A percentile compares a stretch with the other conserved stretches of the same genome.
These are phyloP conservation scores for Stigmatopora argus DNA, from an alignment of 2,113 vertebrate genomes.

Conservation along the genomic window DNA sequence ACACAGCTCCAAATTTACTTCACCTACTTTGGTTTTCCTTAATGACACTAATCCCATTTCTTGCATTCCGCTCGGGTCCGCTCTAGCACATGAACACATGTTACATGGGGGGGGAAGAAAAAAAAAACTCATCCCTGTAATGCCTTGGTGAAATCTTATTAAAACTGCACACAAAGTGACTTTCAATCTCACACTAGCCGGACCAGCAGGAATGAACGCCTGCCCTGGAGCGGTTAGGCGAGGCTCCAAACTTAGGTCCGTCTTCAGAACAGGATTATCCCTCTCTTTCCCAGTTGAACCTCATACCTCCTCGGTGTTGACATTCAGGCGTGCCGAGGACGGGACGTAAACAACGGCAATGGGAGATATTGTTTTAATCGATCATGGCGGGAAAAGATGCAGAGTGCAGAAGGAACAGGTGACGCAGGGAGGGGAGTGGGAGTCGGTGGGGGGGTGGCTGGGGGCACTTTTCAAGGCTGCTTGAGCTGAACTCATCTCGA, in stretches of 20 bases:
- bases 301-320: constrained; percentile 58
- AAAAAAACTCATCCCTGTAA: constrained; percentile 66
- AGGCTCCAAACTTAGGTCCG: constrained; percentile 12
- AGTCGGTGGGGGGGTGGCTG: too few species aligned
- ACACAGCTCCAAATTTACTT: constrained; percentile 30
- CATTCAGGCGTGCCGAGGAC: constrained; percentile 62
- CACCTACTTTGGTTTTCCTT: constrained; percentile 39
- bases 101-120: constrained; percentile 27
- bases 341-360: constrained; percentile 58
- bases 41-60: constrained; percentile 52
- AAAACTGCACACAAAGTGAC: constrained; percentile 67
- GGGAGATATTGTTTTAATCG: constrained; percentile 65
- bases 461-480: constrained; percentile 4
- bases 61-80: constrained; percentile 20
- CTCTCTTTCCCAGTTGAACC: constrained; percentile 37
- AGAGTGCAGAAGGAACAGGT: constrained; percentile 55
- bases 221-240: constrained; percentile 43
- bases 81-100: constrained; percentile 25
- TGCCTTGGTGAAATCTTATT: constrained; percentile 67
- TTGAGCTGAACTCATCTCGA: constrained; percentile 8
- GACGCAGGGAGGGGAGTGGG: constrained; percentile 23
- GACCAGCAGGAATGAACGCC: constrained; percentile 54
- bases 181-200: constrained; percentile 62
- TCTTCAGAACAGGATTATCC: constrained; percentile 62
- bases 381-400: constrained; percentile 45